Evolutionary conservation across 2,888 invertebrate species (phyloP).

Genomic region (Agrenia bidenticulata): DNA sequence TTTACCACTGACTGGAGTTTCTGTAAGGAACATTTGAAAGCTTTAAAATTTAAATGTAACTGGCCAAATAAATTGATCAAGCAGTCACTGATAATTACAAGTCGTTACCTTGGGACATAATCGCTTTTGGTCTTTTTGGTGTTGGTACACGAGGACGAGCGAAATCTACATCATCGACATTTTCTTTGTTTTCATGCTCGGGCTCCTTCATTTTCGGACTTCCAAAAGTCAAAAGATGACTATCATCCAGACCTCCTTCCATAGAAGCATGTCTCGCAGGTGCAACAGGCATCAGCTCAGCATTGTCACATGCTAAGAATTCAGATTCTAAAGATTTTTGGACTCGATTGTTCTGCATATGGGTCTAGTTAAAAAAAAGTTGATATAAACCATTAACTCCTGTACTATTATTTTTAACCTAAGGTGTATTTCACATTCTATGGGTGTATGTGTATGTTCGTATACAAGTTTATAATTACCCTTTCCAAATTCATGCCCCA

Average conservation of each 20-base stretch:
- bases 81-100: no score
- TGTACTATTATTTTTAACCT: no score
- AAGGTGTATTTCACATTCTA: no score
- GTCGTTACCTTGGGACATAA: background rate
- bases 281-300: conserved; percentile 34
- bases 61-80: no score
- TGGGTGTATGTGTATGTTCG: no score
- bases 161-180: conserved; percentile 54
- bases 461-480: no score
- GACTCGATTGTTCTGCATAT: conserved; percentile 31
- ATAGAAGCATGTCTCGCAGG: conserved; percentile 55
- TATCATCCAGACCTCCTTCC: conserved; percentile 57
- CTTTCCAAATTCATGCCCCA: conserved; percentile 39
- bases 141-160: conserved; percentile 55
- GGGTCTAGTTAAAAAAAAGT: conserved; percentile 16
- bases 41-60: no score
- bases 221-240: conserved; percentile 55
- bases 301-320: conserved; percentile 45
- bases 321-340: conserved; percentile 50
- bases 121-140: conserved; percentile 53
- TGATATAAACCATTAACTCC: background rate
- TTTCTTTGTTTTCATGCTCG: conserved; percentile 29
- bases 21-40: no score
- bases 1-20: background rate
- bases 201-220: conserved; percentile 46